A percentile compares a stretch with the other conserved stretches of the same genome.
phyloP scores from a whole-genome alignment of 2,113 vertebrate species.

The Miniopterus natalensis region DNA sequence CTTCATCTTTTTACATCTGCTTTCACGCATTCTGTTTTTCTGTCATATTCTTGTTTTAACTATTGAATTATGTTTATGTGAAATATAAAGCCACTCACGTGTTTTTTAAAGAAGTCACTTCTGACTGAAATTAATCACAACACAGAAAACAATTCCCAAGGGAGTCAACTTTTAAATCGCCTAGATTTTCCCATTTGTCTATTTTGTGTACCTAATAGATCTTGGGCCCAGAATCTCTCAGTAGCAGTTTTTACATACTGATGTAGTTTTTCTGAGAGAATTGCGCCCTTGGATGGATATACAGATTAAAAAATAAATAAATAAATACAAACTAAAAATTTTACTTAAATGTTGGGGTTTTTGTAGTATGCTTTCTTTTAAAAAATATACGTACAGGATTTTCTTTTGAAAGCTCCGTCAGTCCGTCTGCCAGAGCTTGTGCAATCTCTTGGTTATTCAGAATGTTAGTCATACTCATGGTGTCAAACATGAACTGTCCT shows the following conservation, averaged over 20 bases:
- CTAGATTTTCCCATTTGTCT: not conserved
- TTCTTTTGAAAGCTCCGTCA: constrained; percentile 85
- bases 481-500: constrained; percentile 92
- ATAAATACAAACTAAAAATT: constrained; percentile 1
- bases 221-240: not conserved
- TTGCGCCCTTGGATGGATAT: not conserved
- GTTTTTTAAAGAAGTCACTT: constrained; percentile 24
- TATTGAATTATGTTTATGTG: not conserved
- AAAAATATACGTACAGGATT: constrained; percentile 83
- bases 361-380: not conserved
- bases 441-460: constrained; percentile 76
- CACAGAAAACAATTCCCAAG: not conserved
- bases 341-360: not conserved
- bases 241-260: not conserved
- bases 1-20: not conserved
- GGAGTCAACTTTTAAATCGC: not conserved
- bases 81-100: not conserved
- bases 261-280: constrained; percentile 18
- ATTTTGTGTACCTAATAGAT: not conserved
- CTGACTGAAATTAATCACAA: constrained; percentile 45
- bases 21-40: not conserved
- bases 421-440: constrained; percentile 86
- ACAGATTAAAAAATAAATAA: not conserved
- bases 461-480: constrained; percentile 77
- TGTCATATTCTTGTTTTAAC: not conserved